phyloP scores from a whole-genome alignment of 2,888 invertebrate species.

The Lithophane semibrunnea region DNA sequence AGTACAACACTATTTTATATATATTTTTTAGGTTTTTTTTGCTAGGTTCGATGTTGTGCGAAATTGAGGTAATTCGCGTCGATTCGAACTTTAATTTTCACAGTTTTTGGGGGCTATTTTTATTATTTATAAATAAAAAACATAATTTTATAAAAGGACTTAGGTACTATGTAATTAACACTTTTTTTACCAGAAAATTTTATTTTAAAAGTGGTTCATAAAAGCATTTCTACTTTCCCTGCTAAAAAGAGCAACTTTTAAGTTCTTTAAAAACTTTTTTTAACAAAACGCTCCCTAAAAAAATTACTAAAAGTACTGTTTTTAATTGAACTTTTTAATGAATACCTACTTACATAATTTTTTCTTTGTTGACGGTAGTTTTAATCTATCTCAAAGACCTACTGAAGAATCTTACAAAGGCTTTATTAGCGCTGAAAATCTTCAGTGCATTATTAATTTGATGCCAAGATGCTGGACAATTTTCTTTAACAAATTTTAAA shows the following conservation, averaged over 20 bases:
- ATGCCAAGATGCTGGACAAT: background rate
- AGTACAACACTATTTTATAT: conserved; percentile 49
- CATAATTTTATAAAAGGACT: background rate
- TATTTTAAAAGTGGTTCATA: background rate
- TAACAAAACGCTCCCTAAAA: accelerated
- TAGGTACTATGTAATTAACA: no score
- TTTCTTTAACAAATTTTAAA: background rate
- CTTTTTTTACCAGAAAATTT: background rate
- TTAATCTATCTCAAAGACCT: conserved; percentile 20
- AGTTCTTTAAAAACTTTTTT: background rate
- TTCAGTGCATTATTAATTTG: background rate
- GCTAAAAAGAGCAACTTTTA: background rate
- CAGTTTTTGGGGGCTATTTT: background rate
- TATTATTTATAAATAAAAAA: background rate
- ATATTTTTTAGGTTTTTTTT: background rate
- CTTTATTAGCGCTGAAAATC: conserved; percentile 25
- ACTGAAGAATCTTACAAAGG: conserved; percentile 2
- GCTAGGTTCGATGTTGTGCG: accelerated
- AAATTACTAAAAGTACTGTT: background rate
- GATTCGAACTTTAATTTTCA: accelerated
- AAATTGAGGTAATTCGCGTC: background rate
- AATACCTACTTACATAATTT: background rate
- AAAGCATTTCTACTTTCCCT: background rate
- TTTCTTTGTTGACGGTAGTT: background rate
- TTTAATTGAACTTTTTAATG: background rate